phyloP scores from a whole-genome alignment of 2,888 invertebrate species.

The Timandra comae region DNA sequence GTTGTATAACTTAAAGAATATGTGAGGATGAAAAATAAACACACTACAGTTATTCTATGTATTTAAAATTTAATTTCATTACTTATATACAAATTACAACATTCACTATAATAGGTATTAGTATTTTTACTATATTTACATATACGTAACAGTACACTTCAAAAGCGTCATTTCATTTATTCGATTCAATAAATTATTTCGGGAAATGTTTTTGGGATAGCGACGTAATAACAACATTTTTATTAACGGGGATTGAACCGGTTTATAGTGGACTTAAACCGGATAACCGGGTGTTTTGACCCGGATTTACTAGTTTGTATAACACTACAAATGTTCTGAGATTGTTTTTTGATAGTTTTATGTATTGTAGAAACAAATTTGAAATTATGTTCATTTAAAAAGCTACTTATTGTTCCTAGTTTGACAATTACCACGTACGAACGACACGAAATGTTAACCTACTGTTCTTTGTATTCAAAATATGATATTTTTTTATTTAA shows the following conservation, averaged over 20 bases:
- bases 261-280: constrained; percentile 3
- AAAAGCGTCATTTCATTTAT: constrained; percentile 72
- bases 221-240: constrained; percentile 46
- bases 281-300: constrained; percentile 5
- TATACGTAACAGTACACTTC: constrained; percentile 72
- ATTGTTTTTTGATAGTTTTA: no score
- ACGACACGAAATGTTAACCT: no score
- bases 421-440: no score
- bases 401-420: no score
- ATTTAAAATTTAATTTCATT: constrained; percentile 77
- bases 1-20: no score
- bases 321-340: no score
- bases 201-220: constrained; percentile 63
- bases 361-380: no score
- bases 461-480: no score
- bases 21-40: constrained; percentile 47
- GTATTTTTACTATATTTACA: constrained; percentile 73
- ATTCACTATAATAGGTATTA: constrained; percentile 75
- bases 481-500: no score
- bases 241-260: constrained; percentile 39
- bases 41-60: constrained; percentile 69
- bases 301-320: not conserved
- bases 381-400: no score
- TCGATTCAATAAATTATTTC: constrained; percentile 67
- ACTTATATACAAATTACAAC: constrained; percentile 78